Evolutionary conservation across 2,888 invertebrate species (phyloP), one percentile per base, ranked within the genome.

Genomic region (Euplagia quadripunctaria): DNA sequence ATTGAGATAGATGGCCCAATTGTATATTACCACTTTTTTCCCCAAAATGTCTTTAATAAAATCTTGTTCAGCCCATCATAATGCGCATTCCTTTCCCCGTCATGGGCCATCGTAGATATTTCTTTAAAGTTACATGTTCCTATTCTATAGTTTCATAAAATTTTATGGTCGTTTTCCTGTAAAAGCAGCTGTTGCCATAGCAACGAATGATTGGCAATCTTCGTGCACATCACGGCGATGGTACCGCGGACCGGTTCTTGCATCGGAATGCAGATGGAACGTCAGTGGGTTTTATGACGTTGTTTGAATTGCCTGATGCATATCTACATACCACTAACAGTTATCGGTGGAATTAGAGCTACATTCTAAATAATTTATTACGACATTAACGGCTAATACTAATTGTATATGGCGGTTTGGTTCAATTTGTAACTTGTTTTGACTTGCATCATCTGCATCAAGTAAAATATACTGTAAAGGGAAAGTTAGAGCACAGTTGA

Each of bases 191-290:
- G 77, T 78, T 82, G 51, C 77, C 66, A 70, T 75, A 64, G 72
- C 61, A 75, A 81, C 74, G 70, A 69, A 49, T 81, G 76, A 82
- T 82, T 84, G 76, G 79, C 82, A 76, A 81, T 81, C 75, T 67
- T 46, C 52, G 41, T 75, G 55, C 55, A 70, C 70, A 77, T 77
- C 42, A 79, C 61, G 70, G 75, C 49, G 64, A 78, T 78, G 78
- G 73, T 65, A 68, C 63, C 70, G 49, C 66, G 51, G 70, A 83
- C 82, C 79, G 78, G 82, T 84, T 81, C 42, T 31, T 46, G 4
- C 66, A 52, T 75, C 4, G 83, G 84, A 84, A 83, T 83, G 83
- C 74, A 74, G 71, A 80, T 76, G 74, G 74, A 83, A 76, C 84
- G 42, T 78, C 71, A 78, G 73, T 74, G 68, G 73, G 61, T 82